Conservation (phyloP, 1,140 invertebrate genomes). For the Calliphora vicina region DNA sequence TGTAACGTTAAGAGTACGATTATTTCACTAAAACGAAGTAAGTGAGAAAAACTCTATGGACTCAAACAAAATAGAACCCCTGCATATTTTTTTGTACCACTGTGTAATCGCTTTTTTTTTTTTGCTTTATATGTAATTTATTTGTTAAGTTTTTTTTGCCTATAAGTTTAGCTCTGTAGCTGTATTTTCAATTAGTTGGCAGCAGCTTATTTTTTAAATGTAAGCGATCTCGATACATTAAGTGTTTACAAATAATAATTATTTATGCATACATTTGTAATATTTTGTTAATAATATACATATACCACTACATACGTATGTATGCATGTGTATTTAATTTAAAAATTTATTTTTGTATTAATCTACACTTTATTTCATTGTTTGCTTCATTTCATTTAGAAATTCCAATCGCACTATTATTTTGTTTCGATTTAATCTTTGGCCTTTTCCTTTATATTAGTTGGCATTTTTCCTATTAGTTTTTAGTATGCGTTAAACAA, state of each 20-base stretch:
- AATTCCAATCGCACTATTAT: conserved; percentile 7
- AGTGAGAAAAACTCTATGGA: too few species aligned
- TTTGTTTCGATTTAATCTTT: not conserved
- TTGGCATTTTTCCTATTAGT: conserved; percentile 22
- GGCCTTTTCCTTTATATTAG: conserved; percentile 9
- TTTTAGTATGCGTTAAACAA: conserved; percentile 13
- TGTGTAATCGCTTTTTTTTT: too few species aligned
- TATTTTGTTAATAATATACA: not conserved
- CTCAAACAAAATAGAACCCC: too few species aligned
- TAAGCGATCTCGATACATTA: not conserved
- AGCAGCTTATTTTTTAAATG: not conserved
- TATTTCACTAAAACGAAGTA: too few species aligned
- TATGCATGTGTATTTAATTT: too few species aligned
- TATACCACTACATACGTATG: too few species aligned
- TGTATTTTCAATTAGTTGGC: not conserved
- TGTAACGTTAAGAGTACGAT: too few species aligned
- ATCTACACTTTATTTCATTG: not conserved
- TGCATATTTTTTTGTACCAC: too few species aligned
- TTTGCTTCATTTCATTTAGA: not conserved
- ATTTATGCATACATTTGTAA: not conserved
- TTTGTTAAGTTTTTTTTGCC: conserved; percentile 5
- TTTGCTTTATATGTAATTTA: not conserved
- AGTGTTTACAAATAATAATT: not conserved
- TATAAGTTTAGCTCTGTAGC: not conserved
- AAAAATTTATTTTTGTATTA: not conserved